Evolutionary conservation across 2,797 vertebrate genomes (phyloP).

Genomic region (Acanthopagrus latus): DNA sequence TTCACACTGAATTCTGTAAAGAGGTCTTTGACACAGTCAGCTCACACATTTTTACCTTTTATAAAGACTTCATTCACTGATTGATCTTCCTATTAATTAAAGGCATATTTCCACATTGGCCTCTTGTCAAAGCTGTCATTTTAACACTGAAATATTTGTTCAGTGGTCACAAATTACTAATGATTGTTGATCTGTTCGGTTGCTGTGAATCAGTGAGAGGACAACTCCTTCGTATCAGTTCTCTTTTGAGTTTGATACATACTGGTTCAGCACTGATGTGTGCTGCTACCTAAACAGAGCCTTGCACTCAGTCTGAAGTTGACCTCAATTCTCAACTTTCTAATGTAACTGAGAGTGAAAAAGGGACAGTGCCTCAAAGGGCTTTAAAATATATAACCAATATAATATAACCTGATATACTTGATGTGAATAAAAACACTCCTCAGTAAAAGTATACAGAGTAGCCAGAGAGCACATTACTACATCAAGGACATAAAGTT

Average conservation of each 20-base stretch:
- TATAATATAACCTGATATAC: not conserved
- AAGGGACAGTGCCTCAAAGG: too few relatives aligned
- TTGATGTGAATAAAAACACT: not conserved
- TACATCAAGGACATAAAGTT: not conserved
- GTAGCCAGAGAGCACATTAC: not conserved
- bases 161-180: not conserved
- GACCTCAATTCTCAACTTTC: not conserved
- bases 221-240: not conserved
- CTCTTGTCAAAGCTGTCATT: constrained; percentile 12
- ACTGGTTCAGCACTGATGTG: not conserved
- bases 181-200: not conserved
- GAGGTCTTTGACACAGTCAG: constrained; percentile 44
- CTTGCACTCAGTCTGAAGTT: not conserved
- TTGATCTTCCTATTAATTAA: not conserved
- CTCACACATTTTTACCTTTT: constrained; percentile 34
- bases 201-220: not conserved
- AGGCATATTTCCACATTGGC: not conserved
- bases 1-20: constrained; percentile 40
- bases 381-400: not conserved
- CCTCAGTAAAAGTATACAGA: not conserved
- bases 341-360: not conserved
- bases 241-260: not conserved
- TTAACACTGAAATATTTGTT: not conserved
- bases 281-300: too few relatives aligned
- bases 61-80: constrained; percentile 8